These are phyloP conservation scores for Tenebrio molitor DNA, from an alignment of 1,140 invertebrate species.

Conservation along the genomic window DNA sequence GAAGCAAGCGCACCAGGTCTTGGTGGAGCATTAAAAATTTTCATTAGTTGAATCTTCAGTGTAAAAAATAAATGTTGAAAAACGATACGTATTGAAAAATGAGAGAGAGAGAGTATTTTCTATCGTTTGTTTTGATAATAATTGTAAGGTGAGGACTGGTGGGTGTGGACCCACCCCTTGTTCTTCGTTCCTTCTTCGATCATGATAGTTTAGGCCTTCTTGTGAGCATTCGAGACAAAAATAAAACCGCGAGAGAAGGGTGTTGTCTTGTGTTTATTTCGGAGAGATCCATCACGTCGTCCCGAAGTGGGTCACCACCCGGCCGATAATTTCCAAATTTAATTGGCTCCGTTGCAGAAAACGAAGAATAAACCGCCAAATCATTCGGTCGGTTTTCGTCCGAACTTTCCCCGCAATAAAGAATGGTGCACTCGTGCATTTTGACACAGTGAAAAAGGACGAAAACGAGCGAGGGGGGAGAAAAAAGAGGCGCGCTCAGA, in stretches of 20 bases:
- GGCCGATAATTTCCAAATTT: slow-evolving; percentile 53
- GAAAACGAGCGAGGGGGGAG: slow-evolving; percentile 43
- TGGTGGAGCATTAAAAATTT: not conserved
- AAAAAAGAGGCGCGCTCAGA: too few relatives aligned
- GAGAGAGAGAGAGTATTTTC: not conserved
- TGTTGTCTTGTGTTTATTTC: slow-evolving; percentile 11
- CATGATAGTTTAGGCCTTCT: slow-evolving; percentile 1
- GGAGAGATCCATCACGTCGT: slow-evolving; percentile 31
- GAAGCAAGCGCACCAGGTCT: too few relatives aligned
- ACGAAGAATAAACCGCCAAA: slow-evolving; percentile 48
- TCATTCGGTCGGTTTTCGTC: slow-evolving; percentile 42
- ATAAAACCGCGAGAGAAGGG: slow-evolving; percentile 33
- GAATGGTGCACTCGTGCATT: slow-evolving; percentile 48
- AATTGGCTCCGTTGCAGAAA: slow-evolving; percentile 45
- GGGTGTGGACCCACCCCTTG: not conserved
- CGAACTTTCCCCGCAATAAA: slow-evolving; percentile 56
- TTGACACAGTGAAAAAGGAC: slow-evolving; percentile 50
- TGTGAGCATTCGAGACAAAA: slow-evolving; percentile 8
- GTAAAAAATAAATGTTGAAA: not conserved
- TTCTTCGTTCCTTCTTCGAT: not conserved
- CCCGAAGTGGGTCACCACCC: slow-evolving; percentile 49
- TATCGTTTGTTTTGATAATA: not conserved
- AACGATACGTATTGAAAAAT: too few relatives aligned
- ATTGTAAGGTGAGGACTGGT: not conserved
- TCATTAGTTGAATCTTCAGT: not conserved